phyloP scores from a whole-genome alignment of 2,797 vertebrate species.

The Molossus alvarezi region DNA sequence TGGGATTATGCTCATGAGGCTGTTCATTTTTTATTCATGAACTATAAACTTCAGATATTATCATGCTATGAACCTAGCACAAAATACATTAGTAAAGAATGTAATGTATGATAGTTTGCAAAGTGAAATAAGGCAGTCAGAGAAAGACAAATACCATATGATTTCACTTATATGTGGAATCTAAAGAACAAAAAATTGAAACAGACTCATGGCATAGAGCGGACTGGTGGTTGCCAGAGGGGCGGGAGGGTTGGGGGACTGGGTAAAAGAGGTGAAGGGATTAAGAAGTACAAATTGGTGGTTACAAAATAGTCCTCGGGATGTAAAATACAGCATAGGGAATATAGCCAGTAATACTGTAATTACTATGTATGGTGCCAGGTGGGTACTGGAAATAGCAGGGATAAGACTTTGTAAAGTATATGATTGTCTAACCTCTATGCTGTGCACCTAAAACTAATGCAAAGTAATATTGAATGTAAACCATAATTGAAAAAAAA shows the following conservation, averaged over 20 bases:
- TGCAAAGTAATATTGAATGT: neutral
- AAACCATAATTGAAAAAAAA: neutral
- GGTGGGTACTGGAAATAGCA: neutral
- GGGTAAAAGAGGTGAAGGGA: neutral
- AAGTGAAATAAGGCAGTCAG: neutral
- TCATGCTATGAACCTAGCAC: neutral
- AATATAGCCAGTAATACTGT: neutral
- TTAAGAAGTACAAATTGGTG: neutral
- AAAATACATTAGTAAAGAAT: neutral
- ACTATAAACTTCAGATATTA: constrained; percentile 20
- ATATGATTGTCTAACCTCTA: neutral
- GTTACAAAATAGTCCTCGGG: neutral
- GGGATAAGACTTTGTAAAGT: neutral
- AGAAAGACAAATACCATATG: neutral
- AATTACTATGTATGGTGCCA: neutral
- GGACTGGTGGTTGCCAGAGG: neutral
- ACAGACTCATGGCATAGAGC: neutral
- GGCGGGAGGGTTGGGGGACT: neutral
- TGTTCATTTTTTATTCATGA: constrained; percentile 36
- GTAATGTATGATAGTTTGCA: neutral
- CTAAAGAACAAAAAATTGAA: neutral
- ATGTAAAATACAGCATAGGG: neutral
- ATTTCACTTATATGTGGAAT: neutral
- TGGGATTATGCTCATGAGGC: neutral
- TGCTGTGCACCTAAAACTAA: neutral